phyloP scores from a whole-genome alignment of 2,888 invertebrate genomes.

The Chloroclystis v-ata region DNA sequence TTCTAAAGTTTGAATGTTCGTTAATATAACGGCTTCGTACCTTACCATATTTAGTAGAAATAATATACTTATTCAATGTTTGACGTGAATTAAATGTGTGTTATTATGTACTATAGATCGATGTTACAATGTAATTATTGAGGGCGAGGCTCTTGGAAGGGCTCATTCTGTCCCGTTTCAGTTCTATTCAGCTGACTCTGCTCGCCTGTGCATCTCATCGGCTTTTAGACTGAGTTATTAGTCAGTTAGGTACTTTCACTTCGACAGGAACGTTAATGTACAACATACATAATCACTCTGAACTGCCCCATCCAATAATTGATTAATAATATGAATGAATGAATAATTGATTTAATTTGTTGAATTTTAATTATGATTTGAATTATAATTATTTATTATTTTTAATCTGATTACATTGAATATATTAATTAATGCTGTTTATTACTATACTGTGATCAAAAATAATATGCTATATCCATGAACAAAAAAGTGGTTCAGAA shows the following conservation, averaged over 20 bases:
- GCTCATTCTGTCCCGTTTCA: slow-evolving; percentile 13
- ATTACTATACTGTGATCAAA: too few species aligned
- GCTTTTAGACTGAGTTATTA: slow-evolving; percentile 11
- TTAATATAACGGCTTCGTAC: slow-evolving; percentile 28
- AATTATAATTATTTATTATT: too few species aligned
- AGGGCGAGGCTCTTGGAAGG: slow-evolving; percentile 2
- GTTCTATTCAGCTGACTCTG: slow-evolving; percentile 13
- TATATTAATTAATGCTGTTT: too few species aligned
- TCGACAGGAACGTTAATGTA: slow-evolving; percentile 38
- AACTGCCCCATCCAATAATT: too few species aligned
- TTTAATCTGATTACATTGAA: too few species aligned
- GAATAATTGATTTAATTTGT: too few species aligned
- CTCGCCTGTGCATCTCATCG: slow-evolving; percentile 9
- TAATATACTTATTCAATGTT: slow-evolving; percentile 29
- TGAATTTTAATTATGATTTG: too few species aligned
- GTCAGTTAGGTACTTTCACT: slow-evolving; percentile 57
- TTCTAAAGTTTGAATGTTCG: slow-evolving; percentile 29
- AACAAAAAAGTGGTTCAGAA: too few species aligned
- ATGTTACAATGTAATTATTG: slow-evolving; percentile 22
- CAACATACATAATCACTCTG: too few species aligned
- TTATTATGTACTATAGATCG: slow-evolving; percentile 21
- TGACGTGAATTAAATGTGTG: slow-evolving; percentile 29
- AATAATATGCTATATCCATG: too few species aligned
- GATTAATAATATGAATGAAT: too few species aligned
- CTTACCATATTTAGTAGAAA: slow-evolving; percentile 29